A percentile compares a stretch with the other conserved stretches of the same genome.
Conservation (phyloP, 2,113 vertebrate genomes). For the Callorhinus ursinus region DNA sequence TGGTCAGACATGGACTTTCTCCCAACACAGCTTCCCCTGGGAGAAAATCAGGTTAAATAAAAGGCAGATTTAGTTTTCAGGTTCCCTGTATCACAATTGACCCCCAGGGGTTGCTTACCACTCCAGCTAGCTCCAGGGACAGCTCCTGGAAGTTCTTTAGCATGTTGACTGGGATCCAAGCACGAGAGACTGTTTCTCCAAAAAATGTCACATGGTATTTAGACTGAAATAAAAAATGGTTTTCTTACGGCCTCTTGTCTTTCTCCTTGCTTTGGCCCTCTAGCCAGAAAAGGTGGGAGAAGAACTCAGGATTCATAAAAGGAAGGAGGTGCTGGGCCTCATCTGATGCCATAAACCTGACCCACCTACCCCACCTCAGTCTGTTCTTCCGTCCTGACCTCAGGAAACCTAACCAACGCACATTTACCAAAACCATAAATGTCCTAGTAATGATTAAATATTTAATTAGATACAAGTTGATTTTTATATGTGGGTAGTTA, state of each 20-base stretch:
- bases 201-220: conserved; percentile 88
- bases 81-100: neutral
- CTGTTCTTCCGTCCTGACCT: conserved; percentile 27
- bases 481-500: conserved; percentile 29
- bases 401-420: conserved; percentile 36
- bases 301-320: neutral
- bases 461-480: conserved; percentile 25
- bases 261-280: neutral
- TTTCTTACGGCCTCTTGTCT: neutral
- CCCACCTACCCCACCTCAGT: neutral
- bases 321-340: neutral
- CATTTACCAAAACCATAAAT: conserved; percentile 33
- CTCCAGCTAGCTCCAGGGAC: conserved; percentile 55
- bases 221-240: conserved; percentile 78
- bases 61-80: neutral
- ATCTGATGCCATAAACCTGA: neutral
- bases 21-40: neutral
- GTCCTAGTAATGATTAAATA: neutral
- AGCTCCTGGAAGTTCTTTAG: conserved; percentile 82
- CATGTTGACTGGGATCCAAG: conserved; percentile 84
- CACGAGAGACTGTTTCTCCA: conserved; percentile 82
- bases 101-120: conserved; percentile 71
- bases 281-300: neutral
- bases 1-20: neutral
- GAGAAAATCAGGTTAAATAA: conserved; percentile 51